Evolutionary conservation across 2,113 vertebrate species (phyloP).

Genomic region (Gnathonemus longibarbis): DNA sequence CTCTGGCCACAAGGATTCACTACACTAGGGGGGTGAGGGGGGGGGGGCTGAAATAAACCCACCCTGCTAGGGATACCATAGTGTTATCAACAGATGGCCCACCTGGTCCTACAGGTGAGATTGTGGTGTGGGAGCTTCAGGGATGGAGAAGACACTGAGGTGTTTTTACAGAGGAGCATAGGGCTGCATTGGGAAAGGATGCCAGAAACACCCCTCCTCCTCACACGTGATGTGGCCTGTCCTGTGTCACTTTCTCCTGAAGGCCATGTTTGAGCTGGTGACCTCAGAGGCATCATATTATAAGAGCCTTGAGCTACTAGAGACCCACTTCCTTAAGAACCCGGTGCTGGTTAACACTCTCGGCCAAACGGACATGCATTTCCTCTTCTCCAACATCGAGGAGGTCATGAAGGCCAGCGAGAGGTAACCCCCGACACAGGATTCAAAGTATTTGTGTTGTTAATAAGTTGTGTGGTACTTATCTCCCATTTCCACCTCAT

Average conservation of each 20-base stretch:
- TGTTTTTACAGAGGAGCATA: neutral
- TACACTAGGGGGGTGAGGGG: neutral
- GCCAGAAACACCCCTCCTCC: neutral
- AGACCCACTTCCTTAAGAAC: conserved; percentile 87
- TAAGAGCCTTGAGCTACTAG: conserved; percentile 86
- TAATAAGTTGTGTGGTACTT: neutral
- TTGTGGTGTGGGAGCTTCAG: neutral
- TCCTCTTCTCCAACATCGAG: conserved; percentile 92
- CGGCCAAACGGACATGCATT: conserved; percentile 84
- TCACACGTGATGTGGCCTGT: neutral
- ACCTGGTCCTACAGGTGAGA: neutral
- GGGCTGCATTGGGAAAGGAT: neutral
- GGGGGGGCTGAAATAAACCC: neutral
- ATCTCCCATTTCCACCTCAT: neutral
- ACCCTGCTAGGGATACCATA: neutral
- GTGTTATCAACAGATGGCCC: neutral
- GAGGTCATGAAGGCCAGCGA: conserved; percentile 90
- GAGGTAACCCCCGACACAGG: conserved; percentile 64
- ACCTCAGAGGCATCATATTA: conserved; percentile 94
- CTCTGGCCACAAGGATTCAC: neutral
- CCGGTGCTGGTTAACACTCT: conserved; percentile 73
- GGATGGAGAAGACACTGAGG: neutral
- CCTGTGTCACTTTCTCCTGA: conserved; percentile 12
- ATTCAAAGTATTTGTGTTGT: neutral
- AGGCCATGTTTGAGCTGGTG: conserved; percentile 96